Base-by-base conservation (phyloP, 2,113 vertebrate species). In the Prochilodus magdalenae region DNA sequence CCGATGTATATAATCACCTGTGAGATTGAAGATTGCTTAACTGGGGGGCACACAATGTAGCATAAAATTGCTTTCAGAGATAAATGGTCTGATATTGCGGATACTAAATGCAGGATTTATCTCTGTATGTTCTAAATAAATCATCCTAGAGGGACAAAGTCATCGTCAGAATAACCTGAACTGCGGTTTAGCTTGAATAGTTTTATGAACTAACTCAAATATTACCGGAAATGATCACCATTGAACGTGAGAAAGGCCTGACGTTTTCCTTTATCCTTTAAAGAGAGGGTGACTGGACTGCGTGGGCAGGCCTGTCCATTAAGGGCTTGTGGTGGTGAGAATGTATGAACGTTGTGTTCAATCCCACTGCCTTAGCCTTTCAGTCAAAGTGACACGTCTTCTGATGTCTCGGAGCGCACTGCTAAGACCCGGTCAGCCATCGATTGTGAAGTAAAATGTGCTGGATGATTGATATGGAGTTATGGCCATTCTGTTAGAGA, bases 401-500 rank as follows among this genome's bases (percentile, higher is more conserved):
- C 53, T 71, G 59, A 79, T 22, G 66, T 71, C 77, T 55, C 26
- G 57, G 53, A 79, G 77, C 69, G 30, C 77, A 44, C n/a, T 79
- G 77, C 15, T 59, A 79, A 72, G 55, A 63, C 36, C 74, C 47
- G 29, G 65, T 77, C 74, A 65, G 70, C 15, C 76, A 79, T 73
- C 63, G 62, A 74, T 83, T 73, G 75, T 74, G 76, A 69, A 74
- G 77, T 57, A 53, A 79, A 83, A 79, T 79, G 70, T 66, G 76
- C 24, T 73, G 33, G 75, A 78, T 79, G 75, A 83, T 83, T 83
- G 82, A 69, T 82, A 81, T 44, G 30, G 71, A 57, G 60, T 80
- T 83, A 83, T 84, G 55, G 62, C 79, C 24, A 22, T 73, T 80
- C 59, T 87, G 85, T 88, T 87, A 79, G 73, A 77, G 57, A 82